phyloP scores from a whole-genome alignment of 2,888 invertebrate species.

The Erynnis tages region DNA sequence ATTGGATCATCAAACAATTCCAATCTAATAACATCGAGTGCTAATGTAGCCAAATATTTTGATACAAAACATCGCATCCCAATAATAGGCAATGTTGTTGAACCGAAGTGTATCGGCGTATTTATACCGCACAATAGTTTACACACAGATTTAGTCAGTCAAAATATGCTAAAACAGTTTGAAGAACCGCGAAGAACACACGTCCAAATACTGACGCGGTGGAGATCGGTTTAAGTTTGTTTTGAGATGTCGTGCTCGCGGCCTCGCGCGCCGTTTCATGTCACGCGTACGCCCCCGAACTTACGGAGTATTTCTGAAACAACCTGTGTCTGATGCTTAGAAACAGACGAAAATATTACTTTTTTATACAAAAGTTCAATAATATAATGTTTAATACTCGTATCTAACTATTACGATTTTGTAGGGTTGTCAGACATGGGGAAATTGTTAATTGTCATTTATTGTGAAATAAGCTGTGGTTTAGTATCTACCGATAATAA shows the following conservation, averaged over 20 bases:
- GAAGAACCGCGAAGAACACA: slow-evolving; percentile 54
- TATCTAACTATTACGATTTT: too few relatives aligned
- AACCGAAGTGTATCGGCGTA: slow-evolving; percentile 26
- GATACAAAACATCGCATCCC: neutral
- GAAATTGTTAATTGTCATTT: too few relatives aligned
- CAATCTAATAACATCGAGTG: too few relatives aligned
- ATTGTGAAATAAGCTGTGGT: too few relatives aligned
- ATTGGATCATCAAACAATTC: too few relatives aligned
- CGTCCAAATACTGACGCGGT: slow-evolving; percentile 56
- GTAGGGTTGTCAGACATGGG: too few relatives aligned
- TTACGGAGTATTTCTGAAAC: slow-evolving; percentile 37
- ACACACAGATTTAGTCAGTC: slow-evolving; percentile 64
- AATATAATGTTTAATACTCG: too few relatives aligned
- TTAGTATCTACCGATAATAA: too few relatives aligned
- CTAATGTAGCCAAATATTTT: neutral
- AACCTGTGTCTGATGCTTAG: slow-evolving; percentile 13
- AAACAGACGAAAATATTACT: too few relatives aligned
- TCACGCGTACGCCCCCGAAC: slow-evolving; percentile 44
- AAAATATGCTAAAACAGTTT: slow-evolving; percentile 69
- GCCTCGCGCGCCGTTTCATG: slow-evolving; percentile 52
- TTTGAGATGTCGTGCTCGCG: slow-evolving; percentile 70
- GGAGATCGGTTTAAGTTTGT: slow-evolving; percentile 72
- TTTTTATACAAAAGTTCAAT: too few relatives aligned
- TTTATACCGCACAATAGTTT: slow-evolving; percentile 41
- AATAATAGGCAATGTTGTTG: slow-evolving; percentile 3